Evolutionary conservation across 2,113 vertebrate genomes (phyloP).

Genomic region (Oreochromis spilurus): DNA sequence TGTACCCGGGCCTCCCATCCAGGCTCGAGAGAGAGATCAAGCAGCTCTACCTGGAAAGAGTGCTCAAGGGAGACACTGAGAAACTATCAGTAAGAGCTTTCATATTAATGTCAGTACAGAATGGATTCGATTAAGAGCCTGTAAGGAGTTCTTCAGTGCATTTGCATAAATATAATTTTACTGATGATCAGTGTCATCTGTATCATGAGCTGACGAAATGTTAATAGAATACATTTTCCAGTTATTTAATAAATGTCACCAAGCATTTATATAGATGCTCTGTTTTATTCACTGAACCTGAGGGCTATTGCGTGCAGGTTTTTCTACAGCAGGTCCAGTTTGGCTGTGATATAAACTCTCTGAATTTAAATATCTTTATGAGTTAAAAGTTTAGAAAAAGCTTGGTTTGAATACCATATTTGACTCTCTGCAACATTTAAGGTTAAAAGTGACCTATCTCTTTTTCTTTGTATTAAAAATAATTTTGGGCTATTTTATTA

Average conservation of each 20-base stretch:
- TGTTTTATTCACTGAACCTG: not conserved
- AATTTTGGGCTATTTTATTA: not conserved
- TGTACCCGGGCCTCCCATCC: slow-evolving; percentile 96
- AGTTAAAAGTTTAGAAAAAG: not conserved
- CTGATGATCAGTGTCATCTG: not conserved
- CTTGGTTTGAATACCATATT: not conserved
- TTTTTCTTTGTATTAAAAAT: not conserved
- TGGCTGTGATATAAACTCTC: not conserved
- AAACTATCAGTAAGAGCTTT: slow-evolving; percentile 88
- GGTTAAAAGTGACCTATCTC: not conserved
- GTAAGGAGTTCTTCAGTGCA: rapidly evolving
- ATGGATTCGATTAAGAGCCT: not conserved
- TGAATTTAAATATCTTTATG: not conserved
- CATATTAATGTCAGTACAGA: not conserved
- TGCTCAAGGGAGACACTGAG: slow-evolving; percentile 90
- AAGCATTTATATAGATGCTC: not conserved
- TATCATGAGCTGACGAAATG: not conserved
- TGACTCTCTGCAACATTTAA: not conserved
- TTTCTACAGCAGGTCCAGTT: not conserved
- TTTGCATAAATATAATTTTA: not conserved
- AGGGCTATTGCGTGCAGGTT: not conserved
- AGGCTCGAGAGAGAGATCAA: slow-evolving; percentile 94
- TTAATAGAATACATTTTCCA: not conserved
- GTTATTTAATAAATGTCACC: not conserved
- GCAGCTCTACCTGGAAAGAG: slow-evolving; percentile 95